phyloP scores from a whole-genome alignment of 2,888 invertebrate genomes.

The Plusia festucae region DNA sequence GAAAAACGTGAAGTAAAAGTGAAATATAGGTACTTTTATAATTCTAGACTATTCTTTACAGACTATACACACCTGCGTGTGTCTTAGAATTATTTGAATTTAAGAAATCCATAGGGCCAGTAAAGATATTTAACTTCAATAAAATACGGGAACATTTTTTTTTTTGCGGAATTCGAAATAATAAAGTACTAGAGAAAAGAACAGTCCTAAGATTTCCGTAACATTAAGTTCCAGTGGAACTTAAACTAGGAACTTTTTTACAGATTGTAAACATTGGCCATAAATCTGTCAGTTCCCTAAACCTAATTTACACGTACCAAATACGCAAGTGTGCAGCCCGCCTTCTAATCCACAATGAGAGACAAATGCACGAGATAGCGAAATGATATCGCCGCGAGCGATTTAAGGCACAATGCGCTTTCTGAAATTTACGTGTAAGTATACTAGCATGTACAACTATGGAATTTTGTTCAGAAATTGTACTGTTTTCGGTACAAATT shows the following conservation, averaged over 20 bases:
- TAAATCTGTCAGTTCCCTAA: not conserved
- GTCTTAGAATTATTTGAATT: not conserved
- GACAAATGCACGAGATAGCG: constrained; percentile 79
- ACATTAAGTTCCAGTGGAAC: no score
- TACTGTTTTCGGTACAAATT: constrained; percentile 49
- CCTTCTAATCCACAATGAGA: constrained; percentile 71
- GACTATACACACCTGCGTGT: not conserved
- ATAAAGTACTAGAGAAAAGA: no score
- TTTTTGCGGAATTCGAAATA: no score
- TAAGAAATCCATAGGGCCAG: no score
- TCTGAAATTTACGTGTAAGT: constrained; percentile 66
- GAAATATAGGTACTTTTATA: not conserved
- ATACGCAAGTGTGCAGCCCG: constrained; percentile 48
- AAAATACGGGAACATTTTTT: no score
- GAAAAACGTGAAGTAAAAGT: not conserved
- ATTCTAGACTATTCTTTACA: no score
- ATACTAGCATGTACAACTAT: constrained; percentile 14
- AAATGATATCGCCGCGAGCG: constrained; percentile 75
- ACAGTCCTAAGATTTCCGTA: no score
- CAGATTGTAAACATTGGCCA: no score
- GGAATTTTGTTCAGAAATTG: constrained; percentile 52
- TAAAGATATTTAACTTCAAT: no score
- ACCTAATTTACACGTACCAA: not conserved
- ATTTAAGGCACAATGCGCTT: constrained; percentile 72
- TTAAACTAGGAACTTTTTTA: no score